phyloP scores from a whole-genome alignment of 2,797 vertebrate genomes.

The Smutsia temminckii region DNA sequence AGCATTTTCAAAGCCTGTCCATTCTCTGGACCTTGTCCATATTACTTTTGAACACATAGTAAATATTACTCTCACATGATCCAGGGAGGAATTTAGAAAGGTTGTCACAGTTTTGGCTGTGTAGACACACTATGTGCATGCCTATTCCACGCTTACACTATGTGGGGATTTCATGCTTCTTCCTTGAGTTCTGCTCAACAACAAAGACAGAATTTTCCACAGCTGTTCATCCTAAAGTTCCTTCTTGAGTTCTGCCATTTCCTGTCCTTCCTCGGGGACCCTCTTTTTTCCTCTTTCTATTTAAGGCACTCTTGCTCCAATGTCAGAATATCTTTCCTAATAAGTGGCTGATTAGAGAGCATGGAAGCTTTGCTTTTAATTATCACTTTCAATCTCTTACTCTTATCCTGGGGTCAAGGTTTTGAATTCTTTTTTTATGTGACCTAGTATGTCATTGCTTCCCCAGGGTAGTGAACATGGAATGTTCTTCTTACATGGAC shows the following conservation, averaged over 20 bases:
- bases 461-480: neutral
- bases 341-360: neutral
- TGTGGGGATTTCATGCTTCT: neutral
- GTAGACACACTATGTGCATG: neutral
- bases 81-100: neutral
- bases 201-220: neutral
- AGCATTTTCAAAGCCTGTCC: neutral
- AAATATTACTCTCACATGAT: neutral
- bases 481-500: neutral
- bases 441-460: neutral
- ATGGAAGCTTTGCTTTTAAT: neutral
- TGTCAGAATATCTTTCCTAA: neutral
- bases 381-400: neutral
- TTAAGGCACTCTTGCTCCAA: neutral
- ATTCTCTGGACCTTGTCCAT: neutral
- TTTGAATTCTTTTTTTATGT: neutral
- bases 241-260: neutral
- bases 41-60: neutral
- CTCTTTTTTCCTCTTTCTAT: neutral
- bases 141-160: neutral
- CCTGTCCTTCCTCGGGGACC: neutral
- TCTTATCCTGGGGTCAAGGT: neutral
- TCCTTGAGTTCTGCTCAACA: neutral
- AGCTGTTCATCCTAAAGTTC: neutral
- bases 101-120: neutral